A percentile compares a stretch with the other conserved stretches of the same genome.
These are phyloP conservation scores for Gymnocypris eckloni DNA, from an alignment of 2,797 vertebrate genomes.

Conservation along the genomic window DNA sequence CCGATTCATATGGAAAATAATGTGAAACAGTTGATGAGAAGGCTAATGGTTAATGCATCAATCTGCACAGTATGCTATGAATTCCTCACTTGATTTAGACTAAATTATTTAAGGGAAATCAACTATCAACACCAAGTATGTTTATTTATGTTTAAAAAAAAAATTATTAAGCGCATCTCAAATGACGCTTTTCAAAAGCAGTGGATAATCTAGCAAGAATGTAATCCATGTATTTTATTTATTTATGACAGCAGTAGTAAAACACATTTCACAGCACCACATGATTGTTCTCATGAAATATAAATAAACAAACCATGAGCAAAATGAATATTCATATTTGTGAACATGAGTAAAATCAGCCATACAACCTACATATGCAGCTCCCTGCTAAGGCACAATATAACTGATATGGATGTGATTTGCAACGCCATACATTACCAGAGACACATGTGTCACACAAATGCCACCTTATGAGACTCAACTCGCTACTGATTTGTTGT, in stretches of 20 bases:
- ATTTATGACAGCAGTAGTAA: background rate
- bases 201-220: background rate
- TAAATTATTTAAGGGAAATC: conserved; percentile 65
- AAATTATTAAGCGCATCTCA: conserved; percentile 39
- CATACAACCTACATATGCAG: background rate
- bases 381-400: background rate
- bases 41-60: background rate
- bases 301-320: conserved; percentile 64
- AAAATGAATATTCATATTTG: background rate
- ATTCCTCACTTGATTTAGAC: background rate
- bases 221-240: background rate
- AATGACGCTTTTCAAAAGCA: conserved; percentile 28
- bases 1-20: background rate
- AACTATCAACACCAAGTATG: conserved; percentile 65
- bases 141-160: conserved; percentile 26
- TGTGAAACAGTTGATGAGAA: background rate
- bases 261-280: conserved; percentile 32
- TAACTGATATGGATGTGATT: background rate
- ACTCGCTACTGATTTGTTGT: background rate
- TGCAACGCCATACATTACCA: background rate
- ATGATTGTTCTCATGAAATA: conserved; percentile 39
- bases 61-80: background rate
- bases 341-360: background rate
- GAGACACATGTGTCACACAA: too few relatives aligned
- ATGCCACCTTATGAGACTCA: background rate